Evolutionary conservation across 30 jellyfish, hydroid and myxozoan genomes (phyloP).

Genomic region (Mastigias papua): DNA sequence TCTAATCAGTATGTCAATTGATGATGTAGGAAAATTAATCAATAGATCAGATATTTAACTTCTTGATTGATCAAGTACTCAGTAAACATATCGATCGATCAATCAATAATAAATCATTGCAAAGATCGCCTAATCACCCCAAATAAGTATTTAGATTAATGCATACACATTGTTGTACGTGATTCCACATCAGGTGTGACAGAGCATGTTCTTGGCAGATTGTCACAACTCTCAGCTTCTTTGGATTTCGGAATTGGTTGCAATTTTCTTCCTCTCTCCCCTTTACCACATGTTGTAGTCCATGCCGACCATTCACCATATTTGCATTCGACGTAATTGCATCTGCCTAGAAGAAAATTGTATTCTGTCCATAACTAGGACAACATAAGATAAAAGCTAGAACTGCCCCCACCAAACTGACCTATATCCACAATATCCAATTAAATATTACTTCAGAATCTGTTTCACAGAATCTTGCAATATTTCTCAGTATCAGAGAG

Average conservation of each 20-base stretch:
- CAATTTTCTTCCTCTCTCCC: conserved; percentile 52
- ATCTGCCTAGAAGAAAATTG: conserved; percentile 10
- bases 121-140: too few species aligned
- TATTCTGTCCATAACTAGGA: neutral
- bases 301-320: conserved; percentile 60
- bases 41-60: too few species aligned
- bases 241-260: conserved; percentile 32
- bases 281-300: conserved; percentile 58
- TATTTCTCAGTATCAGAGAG: too few species aligned
- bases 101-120: neutral
- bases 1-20: neutral
- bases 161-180: conserved; percentile 44
- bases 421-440: too few species aligned
- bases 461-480: too few species aligned
- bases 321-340: conserved; percentile 56
- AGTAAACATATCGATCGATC: neutral
- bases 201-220: conserved; percentile 32
- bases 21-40: too few species aligned
- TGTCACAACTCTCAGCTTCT: conserved; percentile 27
- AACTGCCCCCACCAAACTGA: too few species aligned
- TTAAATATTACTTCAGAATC: too few species aligned
- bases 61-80: too few species aligned
- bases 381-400: neutral
- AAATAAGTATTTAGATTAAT: too few species aligned
- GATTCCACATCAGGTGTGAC: conserved; percentile 8